Evolutionary conservation across 2,797 vertebrate species (phyloP).

Genomic region (Fratercula arctica): DNA sequence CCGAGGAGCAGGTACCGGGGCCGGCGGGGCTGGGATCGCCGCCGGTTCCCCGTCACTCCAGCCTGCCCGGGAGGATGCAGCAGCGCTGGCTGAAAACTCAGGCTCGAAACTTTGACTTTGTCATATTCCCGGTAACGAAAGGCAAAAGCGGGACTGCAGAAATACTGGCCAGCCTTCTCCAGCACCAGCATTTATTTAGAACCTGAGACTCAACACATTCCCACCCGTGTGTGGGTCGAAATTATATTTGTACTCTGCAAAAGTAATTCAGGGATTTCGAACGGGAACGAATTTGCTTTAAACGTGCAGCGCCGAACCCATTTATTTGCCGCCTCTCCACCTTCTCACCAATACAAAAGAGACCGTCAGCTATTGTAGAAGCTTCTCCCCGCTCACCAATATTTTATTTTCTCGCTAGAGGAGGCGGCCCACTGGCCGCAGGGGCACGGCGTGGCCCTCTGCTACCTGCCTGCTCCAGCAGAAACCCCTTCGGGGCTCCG

Average conservation of each 20-base stretch:
- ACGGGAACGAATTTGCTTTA: background rate
- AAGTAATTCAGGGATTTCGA: background rate
- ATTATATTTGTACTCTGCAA: fast-evolving
- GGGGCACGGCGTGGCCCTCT: background rate
- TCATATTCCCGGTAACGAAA: fast-evolving
- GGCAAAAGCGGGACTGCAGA: background rate
- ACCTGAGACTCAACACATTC: background rate
- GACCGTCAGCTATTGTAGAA: fast-evolving
- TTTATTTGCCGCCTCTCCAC: background rate
- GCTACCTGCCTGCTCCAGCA: background rate
- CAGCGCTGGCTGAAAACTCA: background rate
- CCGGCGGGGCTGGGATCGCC: background rate
- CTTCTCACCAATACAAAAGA: background rate
- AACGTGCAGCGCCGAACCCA: background rate
- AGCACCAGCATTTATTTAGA: background rate
- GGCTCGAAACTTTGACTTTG: background rate
- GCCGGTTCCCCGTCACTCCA: background rate
- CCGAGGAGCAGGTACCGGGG: no score
- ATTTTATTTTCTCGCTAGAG: background rate
- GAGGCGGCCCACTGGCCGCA: background rate
- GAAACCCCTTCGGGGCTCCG: background rate
- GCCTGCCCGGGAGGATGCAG: background rate
- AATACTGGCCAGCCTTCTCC: background rate
- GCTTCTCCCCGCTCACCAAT: fast-evolving
- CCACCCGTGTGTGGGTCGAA: fast-evolving